Conservation (phyloP, 2,113 vertebrate genomes). For the Poecile atricapillus region DNA sequence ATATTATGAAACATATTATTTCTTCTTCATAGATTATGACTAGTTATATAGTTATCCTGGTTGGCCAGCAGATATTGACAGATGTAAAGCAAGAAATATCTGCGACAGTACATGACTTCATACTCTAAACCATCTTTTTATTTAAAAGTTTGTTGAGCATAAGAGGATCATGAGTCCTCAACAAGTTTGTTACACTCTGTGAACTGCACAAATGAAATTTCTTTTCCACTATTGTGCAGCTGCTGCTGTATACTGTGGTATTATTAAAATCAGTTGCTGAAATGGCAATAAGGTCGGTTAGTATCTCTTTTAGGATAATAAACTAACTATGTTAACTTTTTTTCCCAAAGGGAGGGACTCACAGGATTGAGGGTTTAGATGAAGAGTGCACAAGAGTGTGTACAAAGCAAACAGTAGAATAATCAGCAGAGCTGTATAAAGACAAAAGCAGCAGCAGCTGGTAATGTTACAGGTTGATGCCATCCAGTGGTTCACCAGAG, state of each 20-base stretch:
- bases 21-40: neutral
- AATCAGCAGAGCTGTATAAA: neutral
- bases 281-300: neutral
- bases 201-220: neutral
- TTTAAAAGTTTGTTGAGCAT: neutral
- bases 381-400: neutral
- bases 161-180: neutral
- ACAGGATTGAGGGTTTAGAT: neutral
- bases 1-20: neutral
- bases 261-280: neutral
- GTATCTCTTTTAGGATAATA: neutral
- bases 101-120: neutral
- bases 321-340: neutral
- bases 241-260: neutral
- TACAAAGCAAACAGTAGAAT: neutral
- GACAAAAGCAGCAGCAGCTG: neutral
- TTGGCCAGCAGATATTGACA: neutral
- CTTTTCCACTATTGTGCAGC: neutral
- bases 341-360: neutral
- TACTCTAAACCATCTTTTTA: neutral
- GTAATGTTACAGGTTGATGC: slow-evolving; percentile 43
- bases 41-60: neutral
- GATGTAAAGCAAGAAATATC: neutral
- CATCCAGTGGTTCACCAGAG: slow-evolving; percentile 59
- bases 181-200: neutral